Evolutionary conservation across 2,113 vertebrate species (phyloP).

Genomic region (Carettochelys insculpta): DNA sequence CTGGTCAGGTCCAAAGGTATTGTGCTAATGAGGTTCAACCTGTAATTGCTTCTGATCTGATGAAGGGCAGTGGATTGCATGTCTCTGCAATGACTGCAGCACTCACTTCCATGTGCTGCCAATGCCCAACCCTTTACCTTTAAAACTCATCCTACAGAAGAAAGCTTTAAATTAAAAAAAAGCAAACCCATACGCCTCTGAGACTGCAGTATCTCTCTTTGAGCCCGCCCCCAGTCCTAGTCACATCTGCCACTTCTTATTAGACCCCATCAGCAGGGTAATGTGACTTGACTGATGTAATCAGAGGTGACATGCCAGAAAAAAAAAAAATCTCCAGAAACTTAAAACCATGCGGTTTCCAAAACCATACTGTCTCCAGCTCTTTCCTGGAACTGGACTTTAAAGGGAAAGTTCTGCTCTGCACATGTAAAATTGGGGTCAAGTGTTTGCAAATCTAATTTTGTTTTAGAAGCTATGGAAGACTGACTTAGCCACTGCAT

Average conservation of each 20-base stretch:
- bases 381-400: neutral
- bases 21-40: too few relatives aligned
- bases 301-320: neutral
- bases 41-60: neutral
- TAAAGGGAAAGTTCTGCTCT: neutral
- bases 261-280: constrained; percentile 30
- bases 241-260: constrained; percentile 67
- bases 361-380: neutral
- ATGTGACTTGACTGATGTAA: constrained; percentile 40
- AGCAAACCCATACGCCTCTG: neutral
- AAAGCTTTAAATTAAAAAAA: neutral
- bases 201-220: neutral
- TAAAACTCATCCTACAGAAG: neutral
- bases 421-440: fast-evolving
- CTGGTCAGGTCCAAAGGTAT: too few relatives aligned
- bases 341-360: neutral
- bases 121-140: neutral
- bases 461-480: neutral
- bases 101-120: neutral
- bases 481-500: neutral
- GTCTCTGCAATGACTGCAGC: too few relatives aligned
- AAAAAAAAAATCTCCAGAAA: constrained; percentile 8
- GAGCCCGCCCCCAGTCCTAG: constrained; percentile 5
- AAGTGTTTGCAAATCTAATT: fast-evolving
- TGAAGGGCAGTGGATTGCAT: neutral